Percentiles rank a stretch among this genome's conserved stretches.
Conservation (phyloP, 2,888 invertebrate genomes). For the Lysandra coridon region DNA sequence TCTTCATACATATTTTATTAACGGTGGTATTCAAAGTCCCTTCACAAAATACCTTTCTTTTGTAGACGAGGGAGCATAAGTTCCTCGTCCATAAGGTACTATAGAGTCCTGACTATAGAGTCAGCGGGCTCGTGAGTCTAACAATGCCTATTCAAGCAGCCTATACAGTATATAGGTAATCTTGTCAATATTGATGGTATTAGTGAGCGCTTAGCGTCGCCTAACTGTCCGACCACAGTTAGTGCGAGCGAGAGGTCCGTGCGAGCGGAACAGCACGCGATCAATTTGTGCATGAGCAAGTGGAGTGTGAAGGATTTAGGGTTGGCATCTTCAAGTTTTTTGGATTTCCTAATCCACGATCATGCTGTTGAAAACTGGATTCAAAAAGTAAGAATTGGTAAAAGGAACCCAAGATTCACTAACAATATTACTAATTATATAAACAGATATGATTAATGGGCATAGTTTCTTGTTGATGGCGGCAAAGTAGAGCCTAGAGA, state of each 20-base stretch:
- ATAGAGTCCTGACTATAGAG: background rate
- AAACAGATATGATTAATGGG: too few species aligned
- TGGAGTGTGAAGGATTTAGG: conserved; percentile 67
- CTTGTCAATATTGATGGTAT: conserved; percentile 30
- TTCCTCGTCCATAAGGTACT: background rate
- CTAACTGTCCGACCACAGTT: conserved; percentile 68
- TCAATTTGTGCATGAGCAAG: conserved; percentile 69
- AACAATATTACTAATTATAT: too few species aligned
- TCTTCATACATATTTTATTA: too few species aligned
- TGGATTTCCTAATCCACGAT: background rate
- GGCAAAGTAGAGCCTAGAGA: background rate
- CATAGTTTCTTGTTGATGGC: too few species aligned
- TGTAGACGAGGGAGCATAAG: background rate
- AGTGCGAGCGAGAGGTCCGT: conserved; percentile 53
- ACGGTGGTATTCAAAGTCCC: too few species aligned
- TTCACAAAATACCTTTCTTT: background rate
- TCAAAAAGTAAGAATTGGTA: too few species aligned
- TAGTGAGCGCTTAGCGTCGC: conserved; percentile 37
- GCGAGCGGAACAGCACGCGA: conserved; percentile 50
- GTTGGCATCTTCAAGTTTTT: conserved; percentile 44
- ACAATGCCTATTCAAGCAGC: background rate
- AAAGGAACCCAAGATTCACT: too few species aligned
- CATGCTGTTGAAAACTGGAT: too few species aligned
- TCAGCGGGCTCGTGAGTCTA: background rate
- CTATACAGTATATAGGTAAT: background rate